phyloP scores from a whole-genome alignment of 2,797 vertebrate genomes.

The Sus cebifrons region DNA sequence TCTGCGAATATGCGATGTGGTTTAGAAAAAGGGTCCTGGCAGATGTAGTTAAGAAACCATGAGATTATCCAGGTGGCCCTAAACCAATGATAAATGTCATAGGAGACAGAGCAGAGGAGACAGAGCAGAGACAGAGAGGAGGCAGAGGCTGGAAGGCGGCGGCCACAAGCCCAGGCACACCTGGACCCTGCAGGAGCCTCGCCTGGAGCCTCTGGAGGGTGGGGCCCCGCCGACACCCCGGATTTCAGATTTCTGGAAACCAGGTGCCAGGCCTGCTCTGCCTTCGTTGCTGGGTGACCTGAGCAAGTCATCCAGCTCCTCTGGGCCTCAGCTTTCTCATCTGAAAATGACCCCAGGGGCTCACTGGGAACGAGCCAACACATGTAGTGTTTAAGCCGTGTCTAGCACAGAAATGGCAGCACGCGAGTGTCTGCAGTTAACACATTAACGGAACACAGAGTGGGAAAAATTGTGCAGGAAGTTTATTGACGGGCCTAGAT shows the following conservation, averaged over 20 bases:
- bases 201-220: background rate
- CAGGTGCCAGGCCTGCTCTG: background rate
- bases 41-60: background rate
- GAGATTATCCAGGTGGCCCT: background rate
- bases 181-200: background rate
- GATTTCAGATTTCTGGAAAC: background rate
- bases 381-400: accelerated
- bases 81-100: background rate
- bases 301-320: background rate
- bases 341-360: background rate
- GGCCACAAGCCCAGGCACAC: background rate
- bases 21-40: background rate
- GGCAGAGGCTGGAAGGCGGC: background rate
- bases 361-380: background rate
- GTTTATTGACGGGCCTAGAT: background rate
- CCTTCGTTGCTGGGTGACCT: background rate
- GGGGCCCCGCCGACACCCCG: accelerated
- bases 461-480: background rate
- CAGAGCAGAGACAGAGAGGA: too few species aligned
- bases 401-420: background rate
- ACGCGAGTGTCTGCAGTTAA: background rate
- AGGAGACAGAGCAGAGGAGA: background rate
- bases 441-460: too few species aligned
- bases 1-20: background rate
- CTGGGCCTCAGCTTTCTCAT: background rate